Base-by-base conservation (phyloP, 2,113 vertebrate genomes). In the Pituophis catenifer region DNA sequence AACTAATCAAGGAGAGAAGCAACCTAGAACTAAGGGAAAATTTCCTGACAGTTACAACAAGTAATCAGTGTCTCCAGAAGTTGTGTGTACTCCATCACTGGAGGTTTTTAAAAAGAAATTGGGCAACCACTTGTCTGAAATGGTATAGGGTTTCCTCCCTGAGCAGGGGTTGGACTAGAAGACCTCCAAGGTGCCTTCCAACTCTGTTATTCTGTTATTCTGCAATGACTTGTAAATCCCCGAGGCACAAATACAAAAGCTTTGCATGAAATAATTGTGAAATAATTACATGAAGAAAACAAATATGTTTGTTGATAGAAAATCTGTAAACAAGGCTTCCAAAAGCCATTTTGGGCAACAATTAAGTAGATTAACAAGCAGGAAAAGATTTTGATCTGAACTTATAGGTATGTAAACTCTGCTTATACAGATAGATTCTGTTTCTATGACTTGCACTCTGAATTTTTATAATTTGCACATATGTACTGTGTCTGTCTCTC, bases 201-300 rank as follows among this genome's bases (percentile, higher is more conserved):
- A 81, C 33, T 44, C 50, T 7, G 48, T 50, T 50, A 50, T 50
- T 50, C 3, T 58, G 48, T 19, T 96, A 85, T 96, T 94, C 38
- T 33, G 54, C 59, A 88, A 94, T 33, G 17, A 90, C 89, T 92
- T 3, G 62, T 91, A 59, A 33, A 0, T 95, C 90, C 91, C 86
- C 29, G 0, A 12, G 10, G 89, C 48, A 91, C 87, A 59, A 94
- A 95, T 91, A 12, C 89, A 92, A 96, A 96, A 96, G 88, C 88
- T 95, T 94, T 94, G 85, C n/a, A n/a, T 48, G 0, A 38, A 53
- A 89, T 93, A 95, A 48, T 58, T 91, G 53, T 54, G 55, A 52
- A 54, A 24, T 44, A 59, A 19, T 6, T 21, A 48, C 50, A 29
- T 58, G 44, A 0, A 48, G 26, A 0, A 75, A 48, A n/a, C 90